A percentile compares a stretch with the other conserved stretches of the same genome.
phyloP scores from a whole-genome alignment of 1,140 invertebrate genomes.

The Cotesia vestalis region DNA sequence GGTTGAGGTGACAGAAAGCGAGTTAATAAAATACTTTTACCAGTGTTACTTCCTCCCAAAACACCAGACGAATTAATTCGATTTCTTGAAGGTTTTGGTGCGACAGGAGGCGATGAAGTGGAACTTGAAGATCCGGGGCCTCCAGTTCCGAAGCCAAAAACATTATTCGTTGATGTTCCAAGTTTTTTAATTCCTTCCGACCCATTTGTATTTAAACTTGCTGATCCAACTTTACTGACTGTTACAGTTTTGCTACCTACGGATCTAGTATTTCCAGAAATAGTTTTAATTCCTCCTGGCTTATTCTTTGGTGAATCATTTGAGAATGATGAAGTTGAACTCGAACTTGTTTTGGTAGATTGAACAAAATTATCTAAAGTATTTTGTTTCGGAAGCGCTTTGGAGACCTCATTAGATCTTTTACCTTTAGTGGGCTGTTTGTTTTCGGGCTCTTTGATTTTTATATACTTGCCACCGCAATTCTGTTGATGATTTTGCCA shows the following conservation, averaged over 20 bases:
- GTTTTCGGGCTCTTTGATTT: conserved; percentile 70
- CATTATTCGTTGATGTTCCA: conserved; percentile 51
- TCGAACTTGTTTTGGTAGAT: background rate
- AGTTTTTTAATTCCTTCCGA: conserved; percentile 49
- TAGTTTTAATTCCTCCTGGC: conserved; percentile 7
- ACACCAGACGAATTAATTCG: conserved; percentile 49
- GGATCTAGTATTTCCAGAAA: conserved; percentile 13
- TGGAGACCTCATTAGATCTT: conserved; percentile 15
- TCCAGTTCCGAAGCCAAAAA: conserved; percentile 52
- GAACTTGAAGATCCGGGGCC: conserved; percentile 38
- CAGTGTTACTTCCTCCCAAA: conserved; percentile 50
- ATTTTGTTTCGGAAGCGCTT: conserved; percentile 29
- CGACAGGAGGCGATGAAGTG: background rate
- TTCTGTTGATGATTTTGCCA: conserved; percentile 80
- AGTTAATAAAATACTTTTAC: conserved; percentile 50
- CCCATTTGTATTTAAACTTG: background rate
- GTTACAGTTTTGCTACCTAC: conserved; percentile 24
- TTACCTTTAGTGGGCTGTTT: conserved; percentile 35
- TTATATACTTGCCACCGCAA: conserved; percentile 89
- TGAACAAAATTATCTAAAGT: conserved; percentile 12
- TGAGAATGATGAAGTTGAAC: background rate
- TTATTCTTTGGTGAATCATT: conserved; percentile 30
- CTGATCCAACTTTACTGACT: conserved; percentile 25
- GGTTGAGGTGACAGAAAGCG: conserved; percentile 39
- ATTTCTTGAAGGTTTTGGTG: conserved; percentile 11